A percentile compares a stretch with the other conserved stretches of the same genome.
phyloP scores from a whole-genome alignment of 2,888 invertebrate species.

The Rapana venosa region DNA sequence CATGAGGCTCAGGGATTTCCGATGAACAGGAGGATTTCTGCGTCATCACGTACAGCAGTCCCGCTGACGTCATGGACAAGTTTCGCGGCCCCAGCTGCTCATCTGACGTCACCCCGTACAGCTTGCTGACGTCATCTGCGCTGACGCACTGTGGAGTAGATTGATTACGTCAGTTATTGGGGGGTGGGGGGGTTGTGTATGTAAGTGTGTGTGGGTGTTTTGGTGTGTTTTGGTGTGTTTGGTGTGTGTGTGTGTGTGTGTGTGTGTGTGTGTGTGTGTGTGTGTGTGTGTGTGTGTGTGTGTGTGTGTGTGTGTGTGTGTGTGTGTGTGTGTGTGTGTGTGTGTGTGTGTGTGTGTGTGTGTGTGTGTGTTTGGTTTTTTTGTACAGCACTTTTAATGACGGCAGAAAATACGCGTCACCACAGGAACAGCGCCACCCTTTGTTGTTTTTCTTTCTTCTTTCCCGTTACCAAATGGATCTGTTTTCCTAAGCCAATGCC shows the following conservation, averaged over 20 bases:
- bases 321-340: not conserved
- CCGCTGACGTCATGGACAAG: not conserved
- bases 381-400: not conserved
- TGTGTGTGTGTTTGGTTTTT: no score
- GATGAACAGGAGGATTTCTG: not conserved
- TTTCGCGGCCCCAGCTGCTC: not conserved
- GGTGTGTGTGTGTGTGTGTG: constrained; percentile 20
- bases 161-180: no score
- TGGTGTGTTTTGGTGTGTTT: not conserved
- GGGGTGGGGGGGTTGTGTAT: not conserved
- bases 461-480: not conserved
- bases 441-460: not conserved
- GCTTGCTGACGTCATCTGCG: constrained; percentile 1
- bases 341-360: not conserved
- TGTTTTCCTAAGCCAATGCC: not conserved
- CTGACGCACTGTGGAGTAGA: constrained; percentile 5
- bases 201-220: constrained; percentile 6
- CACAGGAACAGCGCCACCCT: not conserved
- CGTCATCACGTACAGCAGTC: constrained; percentile 15
- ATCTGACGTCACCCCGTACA: constrained; percentile 1
- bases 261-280: not conserved
- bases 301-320: constrained; percentile 11
- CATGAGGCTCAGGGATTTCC: not conserved
- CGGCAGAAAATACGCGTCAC: not conserved
- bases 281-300: not conserved